A percentile compares a stretch with the other conserved stretches of the same genome.
phyloP scores from a whole-genome alignment of 2,113 vertebrate species.

The Andinoacara biseriatus region DNA sequence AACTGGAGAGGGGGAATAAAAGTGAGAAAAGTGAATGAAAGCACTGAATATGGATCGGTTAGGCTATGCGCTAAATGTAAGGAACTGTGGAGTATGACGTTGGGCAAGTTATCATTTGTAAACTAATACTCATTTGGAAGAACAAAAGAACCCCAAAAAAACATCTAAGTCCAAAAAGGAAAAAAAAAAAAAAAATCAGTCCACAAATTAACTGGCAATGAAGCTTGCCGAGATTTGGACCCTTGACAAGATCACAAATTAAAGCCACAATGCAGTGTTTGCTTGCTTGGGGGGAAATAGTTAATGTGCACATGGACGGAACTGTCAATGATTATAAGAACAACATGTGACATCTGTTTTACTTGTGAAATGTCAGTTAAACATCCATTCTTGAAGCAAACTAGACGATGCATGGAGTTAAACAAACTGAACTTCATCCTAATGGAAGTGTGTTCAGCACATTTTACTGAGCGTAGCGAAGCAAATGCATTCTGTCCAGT shows the following conservation, averaged over 20 bases:
- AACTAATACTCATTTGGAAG: conserved; percentile 7
- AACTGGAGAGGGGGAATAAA: conserved; percentile 74
- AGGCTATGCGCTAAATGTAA: background rate
- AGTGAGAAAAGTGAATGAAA: conserved; percentile 8
- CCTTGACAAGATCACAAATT: conserved; percentile 44
- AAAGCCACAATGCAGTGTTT: conserved; percentile 42
- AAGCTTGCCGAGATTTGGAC: conserved; percentile 56
- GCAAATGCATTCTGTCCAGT: background rate
- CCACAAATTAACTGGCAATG: conserved; percentile 32
- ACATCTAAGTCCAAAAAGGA: background rate
- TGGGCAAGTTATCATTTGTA: conserved; percentile 31
- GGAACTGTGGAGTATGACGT: background rate
- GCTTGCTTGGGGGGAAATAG: conserved; percentile 35
- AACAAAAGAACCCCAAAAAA: background rate
- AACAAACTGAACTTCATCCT: background rate
- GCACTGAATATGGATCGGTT: background rate
- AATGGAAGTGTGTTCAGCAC: background rate
- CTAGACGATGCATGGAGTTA: background rate
- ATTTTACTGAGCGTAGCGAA: background rate
- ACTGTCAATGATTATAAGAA: conserved; percentile 55
- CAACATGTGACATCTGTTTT: conserved; percentile 63
- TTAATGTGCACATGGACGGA: conserved; percentile 36
- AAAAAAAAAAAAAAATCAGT: conserved; percentile 31
- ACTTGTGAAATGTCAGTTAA: conserved; percentile 37
- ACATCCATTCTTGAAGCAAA: conserved; percentile 15